Evolutionary conservation across 2,797 vertebrate genomes (phyloP).

Genomic region (Galago senegalensis): DNA sequence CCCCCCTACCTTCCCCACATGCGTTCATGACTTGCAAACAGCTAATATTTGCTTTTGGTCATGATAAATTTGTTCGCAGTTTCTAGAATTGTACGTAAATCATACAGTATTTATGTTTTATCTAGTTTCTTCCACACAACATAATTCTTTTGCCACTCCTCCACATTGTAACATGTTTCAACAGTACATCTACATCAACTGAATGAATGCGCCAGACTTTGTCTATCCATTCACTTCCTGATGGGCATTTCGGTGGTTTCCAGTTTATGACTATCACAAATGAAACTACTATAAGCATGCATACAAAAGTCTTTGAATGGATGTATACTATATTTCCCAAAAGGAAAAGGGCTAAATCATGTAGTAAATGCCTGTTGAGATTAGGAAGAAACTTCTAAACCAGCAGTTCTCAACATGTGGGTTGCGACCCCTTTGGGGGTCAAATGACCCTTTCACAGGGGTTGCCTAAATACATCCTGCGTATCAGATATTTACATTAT

Average conservation of each 20-base stretch:
- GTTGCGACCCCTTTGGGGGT: too few species aligned
- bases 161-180: background rate
- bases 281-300: background rate
- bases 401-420: too few species aligned
- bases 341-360: background rate
- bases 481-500: too few species aligned
- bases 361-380: background rate
- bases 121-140: background rate
- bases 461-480: too few species aligned
- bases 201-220: background rate
- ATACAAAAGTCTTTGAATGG: background rate
- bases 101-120: background rate
- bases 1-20: rapidly evolving
- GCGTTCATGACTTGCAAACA: background rate
- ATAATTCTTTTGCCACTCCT: background rate
- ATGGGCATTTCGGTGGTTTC: background rate
- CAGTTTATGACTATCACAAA: background rate
- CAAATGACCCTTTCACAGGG: too few species aligned
- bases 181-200: background rate
- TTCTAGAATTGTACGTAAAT: background rate
- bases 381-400: background rate
- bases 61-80: background rate
- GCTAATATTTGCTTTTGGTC: background rate
- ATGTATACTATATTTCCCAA: conserved; percentile 14
- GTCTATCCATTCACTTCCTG: background rate